These are phyloP conservation scores for Machimus atricapillus DNA, from an alignment of 2,888 invertebrate species.

Conservation along the genomic window DNA sequence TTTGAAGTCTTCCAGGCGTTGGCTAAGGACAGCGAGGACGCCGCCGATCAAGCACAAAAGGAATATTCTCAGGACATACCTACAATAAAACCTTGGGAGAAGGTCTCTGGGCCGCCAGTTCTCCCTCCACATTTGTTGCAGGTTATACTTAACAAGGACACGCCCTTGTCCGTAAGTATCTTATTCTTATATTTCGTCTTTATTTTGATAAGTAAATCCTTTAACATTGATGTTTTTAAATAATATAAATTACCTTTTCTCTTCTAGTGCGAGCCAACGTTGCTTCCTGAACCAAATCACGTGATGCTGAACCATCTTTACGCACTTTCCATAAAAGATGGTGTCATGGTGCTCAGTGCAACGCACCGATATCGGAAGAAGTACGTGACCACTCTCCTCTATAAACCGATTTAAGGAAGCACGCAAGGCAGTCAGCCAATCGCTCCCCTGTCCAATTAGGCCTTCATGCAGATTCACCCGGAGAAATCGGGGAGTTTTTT, in stretches of 20 bases:
- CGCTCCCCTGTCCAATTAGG: not conserved
- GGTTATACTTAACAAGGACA: constrained; percentile 98
- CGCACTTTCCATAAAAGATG: constrained; percentile 99
- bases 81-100: constrained; percentile 89
- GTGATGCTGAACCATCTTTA: constrained; percentile 99
- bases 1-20: constrained; percentile 99
- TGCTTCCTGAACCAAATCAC: constrained; percentile 99
- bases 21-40: constrained; percentile 88
- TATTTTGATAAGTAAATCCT: not conserved
- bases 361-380: constrained; percentile 99
- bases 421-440: not conserved
- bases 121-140: constrained; percentile 97
- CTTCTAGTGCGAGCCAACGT: constrained; percentile 94
- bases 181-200: not conserved
- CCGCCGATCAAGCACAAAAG: constrained; percentile 75
- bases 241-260: constrained; percentile 5
- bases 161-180: constrained; percentile 84
- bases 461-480: not conserved
- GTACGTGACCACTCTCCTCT: constrained; percentile 97
- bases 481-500: not conserved
- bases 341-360: constrained; percentile 98
- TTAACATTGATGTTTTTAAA: not conserved
- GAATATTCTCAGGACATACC: constrained; percentile 91
- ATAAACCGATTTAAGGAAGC: constrained; percentile 82
- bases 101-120: constrained; percentile 92